phyloP scores from a whole-genome alignment of 2,797 vertebrate species.

The Galago senegalensis region DNA sequence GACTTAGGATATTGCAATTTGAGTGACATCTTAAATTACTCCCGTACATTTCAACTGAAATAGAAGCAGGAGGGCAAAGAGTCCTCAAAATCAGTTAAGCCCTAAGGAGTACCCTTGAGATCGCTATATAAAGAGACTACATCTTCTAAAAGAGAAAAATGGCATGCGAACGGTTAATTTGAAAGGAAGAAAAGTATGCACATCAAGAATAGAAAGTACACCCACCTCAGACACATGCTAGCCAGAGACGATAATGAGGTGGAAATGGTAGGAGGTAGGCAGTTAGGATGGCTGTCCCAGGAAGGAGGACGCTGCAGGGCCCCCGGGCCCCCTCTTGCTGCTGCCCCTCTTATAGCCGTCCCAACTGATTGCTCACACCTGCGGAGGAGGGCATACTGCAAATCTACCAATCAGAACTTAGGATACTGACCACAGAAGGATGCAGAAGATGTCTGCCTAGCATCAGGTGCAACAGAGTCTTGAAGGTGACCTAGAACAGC shows the following conservation, averaged over 20 bases:
- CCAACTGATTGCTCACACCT: too few species aligned
- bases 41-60: constrained; percentile 34
- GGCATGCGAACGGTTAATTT: neutral
- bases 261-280: neutral
- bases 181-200: neutral
- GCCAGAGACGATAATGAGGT: neutral
- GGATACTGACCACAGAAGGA: too few species aligned
- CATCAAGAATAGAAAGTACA: neutral
- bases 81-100: constrained; percentile 28
- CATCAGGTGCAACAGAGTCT: too few species aligned
- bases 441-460: too few species aligned
- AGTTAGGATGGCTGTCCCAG: too few species aligned
- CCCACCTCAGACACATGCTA: neutral
- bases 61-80: neutral
- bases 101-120: neutral
- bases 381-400: too few species aligned
- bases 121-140: neutral
- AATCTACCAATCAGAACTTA: too few species aligned
- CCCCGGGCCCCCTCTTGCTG: too few species aligned
- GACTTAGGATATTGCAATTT: neutral
- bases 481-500: too few species aligned
- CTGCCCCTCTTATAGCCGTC: too few species aligned
- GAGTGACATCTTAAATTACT: constrained; percentile 1
- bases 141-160: constrained; percentile 37
- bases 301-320: too few species aligned